phyloP scores from a whole-genome alignment of 2,888 invertebrate genomes.

The Lasius fuliginosus region DNA sequence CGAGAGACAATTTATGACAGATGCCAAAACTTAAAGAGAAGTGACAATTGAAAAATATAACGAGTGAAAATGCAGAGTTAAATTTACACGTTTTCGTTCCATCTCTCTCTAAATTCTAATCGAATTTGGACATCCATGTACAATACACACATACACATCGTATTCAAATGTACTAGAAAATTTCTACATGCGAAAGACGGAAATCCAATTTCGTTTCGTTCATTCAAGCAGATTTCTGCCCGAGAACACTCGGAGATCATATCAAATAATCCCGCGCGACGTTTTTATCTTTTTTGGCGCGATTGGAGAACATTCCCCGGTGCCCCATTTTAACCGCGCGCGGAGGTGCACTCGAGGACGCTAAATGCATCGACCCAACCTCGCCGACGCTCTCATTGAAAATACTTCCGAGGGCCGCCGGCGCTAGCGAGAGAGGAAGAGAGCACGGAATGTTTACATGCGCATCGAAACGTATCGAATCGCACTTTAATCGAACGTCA shows the following conservation, averaged over 20 bases:
- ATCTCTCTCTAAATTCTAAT: background rate
- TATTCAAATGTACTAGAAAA: background rate
- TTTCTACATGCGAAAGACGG: background rate
- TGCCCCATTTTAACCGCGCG: slow-evolving; percentile 36
- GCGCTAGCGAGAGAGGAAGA: slow-evolving; percentile 49
- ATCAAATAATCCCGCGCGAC: slow-evolving; percentile 16
- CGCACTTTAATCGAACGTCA: slow-evolving; percentile 28
- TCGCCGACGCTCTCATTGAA: slow-evolving; percentile 52
- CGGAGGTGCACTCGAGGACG: slow-evolving; percentile 42
- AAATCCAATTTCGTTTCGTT: background rate
- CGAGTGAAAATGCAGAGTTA: background rate
- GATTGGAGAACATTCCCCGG: slow-evolving; percentile 28
- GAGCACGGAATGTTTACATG: slow-evolving; percentile 53
- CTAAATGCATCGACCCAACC: slow-evolving; percentile 48
- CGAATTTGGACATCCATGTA: background rate
- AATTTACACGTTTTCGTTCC: background rate
- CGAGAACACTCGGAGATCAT: background rate
- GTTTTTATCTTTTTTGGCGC: slow-evolving; percentile 35
- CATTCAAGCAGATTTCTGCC: background rate
- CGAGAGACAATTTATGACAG: background rate
- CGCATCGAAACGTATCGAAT: slow-evolving; percentile 44
- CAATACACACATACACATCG: background rate
- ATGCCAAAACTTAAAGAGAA: background rate
- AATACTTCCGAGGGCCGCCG: slow-evolving; percentile 52
- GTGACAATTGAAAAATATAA: background rate